These are phyloP conservation scores for Numida meleagris DNA, from an alignment of 2,113 vertebrate genomes.

Conservation along the genomic window DNA sequence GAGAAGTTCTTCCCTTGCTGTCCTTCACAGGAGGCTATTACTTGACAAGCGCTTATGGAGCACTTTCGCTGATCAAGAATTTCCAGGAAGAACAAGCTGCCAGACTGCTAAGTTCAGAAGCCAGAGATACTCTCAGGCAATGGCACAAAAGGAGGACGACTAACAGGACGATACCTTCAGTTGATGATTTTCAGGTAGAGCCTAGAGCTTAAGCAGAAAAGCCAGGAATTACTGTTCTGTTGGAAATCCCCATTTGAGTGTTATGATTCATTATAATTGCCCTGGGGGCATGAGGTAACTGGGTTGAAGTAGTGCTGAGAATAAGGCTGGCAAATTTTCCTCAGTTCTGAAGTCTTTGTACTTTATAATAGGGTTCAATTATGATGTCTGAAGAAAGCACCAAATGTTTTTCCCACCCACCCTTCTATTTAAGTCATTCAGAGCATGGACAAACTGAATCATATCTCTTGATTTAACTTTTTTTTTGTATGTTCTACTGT, in stretches of 20 bases:
- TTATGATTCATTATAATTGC: background rate
- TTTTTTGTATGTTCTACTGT: background rate
- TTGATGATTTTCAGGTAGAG: constrained; percentile 95
- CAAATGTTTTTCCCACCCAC: background rate
- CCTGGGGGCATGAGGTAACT: background rate
- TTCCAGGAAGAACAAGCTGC: constrained; percentile 97
- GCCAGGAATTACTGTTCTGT: background rate
- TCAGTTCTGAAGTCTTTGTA: background rate
- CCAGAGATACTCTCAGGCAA: constrained; percentile 92
- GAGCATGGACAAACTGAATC: background rate
- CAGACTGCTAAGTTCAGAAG: constrained; percentile 89
- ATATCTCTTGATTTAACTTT: background rate
- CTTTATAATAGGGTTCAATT: background rate
- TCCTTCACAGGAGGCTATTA: constrained; percentile 90
- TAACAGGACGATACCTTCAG: constrained; percentile 85
- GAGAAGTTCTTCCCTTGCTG: background rate
- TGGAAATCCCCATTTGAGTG: background rate
- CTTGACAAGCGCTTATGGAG: constrained; percentile 94
- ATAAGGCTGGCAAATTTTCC: background rate
- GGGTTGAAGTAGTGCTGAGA: background rate
- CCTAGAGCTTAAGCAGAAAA: background rate
- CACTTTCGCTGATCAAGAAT: constrained; percentile 95
- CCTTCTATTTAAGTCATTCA: background rate
- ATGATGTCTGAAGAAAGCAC: background rate
- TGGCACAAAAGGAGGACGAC: constrained; percentile 94